Evolutionary conservation across 2,113 vertebrate genomes (phyloP).

Genomic region (Leucoraja erinaceus): DNA sequence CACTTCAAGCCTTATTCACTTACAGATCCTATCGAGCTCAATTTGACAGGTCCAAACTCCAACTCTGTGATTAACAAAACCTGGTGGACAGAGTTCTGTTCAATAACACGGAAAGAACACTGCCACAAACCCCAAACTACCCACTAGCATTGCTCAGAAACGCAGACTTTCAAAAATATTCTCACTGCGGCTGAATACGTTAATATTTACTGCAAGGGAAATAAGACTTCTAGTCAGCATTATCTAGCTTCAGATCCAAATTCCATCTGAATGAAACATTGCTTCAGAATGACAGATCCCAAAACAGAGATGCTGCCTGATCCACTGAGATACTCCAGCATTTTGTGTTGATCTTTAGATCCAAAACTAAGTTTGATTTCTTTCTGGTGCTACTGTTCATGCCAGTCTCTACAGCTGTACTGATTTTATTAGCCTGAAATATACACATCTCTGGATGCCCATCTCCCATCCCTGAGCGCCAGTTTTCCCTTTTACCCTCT

Average conservation of each 20-base stretch:
- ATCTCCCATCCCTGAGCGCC: too few relatives aligned
- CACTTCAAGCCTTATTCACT: too few relatives aligned
- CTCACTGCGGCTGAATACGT: neutral
- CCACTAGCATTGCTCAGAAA: neutral
- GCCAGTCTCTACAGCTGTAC: neutral
- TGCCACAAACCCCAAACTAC: neutral
- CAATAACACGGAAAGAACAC: neutral
- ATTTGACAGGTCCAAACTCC: neutral
- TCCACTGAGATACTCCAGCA: too few relatives aligned
- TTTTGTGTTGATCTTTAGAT: too few relatives aligned
- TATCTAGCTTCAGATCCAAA: neutral
- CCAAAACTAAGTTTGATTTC: neutral
- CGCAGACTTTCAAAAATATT: neutral
- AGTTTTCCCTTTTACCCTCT: too few relatives aligned
- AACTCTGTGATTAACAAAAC: neutral
- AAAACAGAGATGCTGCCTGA: too few relatives aligned
- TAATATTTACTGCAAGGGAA: neutral
- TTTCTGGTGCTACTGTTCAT: neutral
- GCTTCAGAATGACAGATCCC: neutral
- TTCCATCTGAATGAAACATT: constrained; percentile 1
- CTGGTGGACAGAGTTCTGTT: neutral
- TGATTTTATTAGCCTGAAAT: neutral
- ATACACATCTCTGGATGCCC: too few relatives aligned
- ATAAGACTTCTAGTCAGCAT: neutral
- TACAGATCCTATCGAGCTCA: neutral